Evolutionary conservation across 2,113 vertebrate species (phyloP).

Genomic region (Zeus faber): DNA sequence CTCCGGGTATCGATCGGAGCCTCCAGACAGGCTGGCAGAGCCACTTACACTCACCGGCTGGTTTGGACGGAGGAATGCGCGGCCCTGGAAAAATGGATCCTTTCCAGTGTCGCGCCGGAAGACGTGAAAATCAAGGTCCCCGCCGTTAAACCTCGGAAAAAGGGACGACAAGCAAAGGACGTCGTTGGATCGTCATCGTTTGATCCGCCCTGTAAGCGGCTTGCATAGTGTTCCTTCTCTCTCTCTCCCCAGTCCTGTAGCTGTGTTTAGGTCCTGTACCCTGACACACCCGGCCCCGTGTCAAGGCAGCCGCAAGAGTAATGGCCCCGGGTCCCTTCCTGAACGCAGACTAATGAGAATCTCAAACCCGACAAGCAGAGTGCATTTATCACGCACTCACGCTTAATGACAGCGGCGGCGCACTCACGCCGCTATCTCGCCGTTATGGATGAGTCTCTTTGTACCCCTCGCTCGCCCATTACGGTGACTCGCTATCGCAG

Average conservation of each 20-base stretch:
- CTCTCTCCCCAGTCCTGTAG: conserved; percentile 11
- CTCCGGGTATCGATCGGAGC: conserved; percentile 48
- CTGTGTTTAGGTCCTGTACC: conserved; percentile 2
- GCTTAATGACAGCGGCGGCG: conserved; percentile 62
- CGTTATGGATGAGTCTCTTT: conserved; percentile 44
- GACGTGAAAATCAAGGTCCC: too few relatives aligned
- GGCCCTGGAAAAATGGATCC: too few relatives aligned
- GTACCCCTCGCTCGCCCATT: conserved; percentile 32
- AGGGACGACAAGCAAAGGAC: too few relatives aligned
- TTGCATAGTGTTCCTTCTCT: conserved; percentile 1
- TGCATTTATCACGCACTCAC: conserved; percentile 72
- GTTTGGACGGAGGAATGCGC: conserved; percentile 5
- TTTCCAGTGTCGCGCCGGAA: too few relatives aligned
- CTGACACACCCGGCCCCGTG: conserved; percentile 38
- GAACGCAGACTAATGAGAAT: conserved; percentile 77
- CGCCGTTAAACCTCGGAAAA: too few relatives aligned
- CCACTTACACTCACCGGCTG: conserved; percentile 21
- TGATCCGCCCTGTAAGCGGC: background rate
- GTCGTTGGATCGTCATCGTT: background rate
- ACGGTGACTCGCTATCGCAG: conserved; percentile 14
- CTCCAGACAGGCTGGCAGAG: conserved; percentile 40
- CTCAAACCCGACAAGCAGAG: conserved; percentile 73
- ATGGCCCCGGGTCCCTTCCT: conserved; percentile 63
- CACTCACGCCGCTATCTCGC: background rate
- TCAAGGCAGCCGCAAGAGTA: conserved; percentile 61